Evolutionary conservation across 2,888 invertebrate species (phyloP), one percentile per base, ranked within the genome.

Genomic region (Morinoia aosen): DNA sequence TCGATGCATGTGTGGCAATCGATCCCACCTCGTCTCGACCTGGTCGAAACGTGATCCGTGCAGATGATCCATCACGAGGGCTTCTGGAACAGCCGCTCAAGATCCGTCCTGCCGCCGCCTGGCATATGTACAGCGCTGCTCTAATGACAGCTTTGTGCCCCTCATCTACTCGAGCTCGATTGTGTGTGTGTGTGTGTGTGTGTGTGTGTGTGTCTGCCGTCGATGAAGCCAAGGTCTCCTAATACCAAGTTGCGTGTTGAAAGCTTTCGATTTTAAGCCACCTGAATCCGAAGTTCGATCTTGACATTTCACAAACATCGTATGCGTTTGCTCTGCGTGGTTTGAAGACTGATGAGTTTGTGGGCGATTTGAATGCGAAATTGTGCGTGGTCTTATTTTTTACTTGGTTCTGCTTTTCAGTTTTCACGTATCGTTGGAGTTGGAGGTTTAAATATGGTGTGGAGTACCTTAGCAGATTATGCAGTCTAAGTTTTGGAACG

Each of bases 121-220:
- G 90, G 90, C 90, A 90, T 90, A 90, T 90, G 90, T 48, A 90
- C 90, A 40, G 90, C 90, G 90, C 40, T 40, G 40, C 90, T 40
- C 90, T 90, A 90, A 90, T 90, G 90, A 48, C 90, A 90, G 90
- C 90, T 40, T 40, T 39, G 88, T 33, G n/a, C 39, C 48, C 40
- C 90, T 40, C 90, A 90, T 90, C 90, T 48, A 90, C 90, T 48
- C 40, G 12, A 33, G 33, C 90, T 40, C 90, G 48, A 90, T 90
- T 90, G 76, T 76, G 76, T 76, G 48, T 48, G 48, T 48, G 90
- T 90, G 48, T 40, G 40, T n/a, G n/a, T n/a, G n/a, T n/a, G n/a
- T n/a, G n/a, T 90, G 76, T 76, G 76, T 76, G 48, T 48, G 48
- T 48, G 90, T 90, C 90, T 40, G 40, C 88, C 39, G n/a, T 88